Base-by-base conservation (phyloP, 2,888 invertebrate genomes). In the Lamproptera curius region DNA sequence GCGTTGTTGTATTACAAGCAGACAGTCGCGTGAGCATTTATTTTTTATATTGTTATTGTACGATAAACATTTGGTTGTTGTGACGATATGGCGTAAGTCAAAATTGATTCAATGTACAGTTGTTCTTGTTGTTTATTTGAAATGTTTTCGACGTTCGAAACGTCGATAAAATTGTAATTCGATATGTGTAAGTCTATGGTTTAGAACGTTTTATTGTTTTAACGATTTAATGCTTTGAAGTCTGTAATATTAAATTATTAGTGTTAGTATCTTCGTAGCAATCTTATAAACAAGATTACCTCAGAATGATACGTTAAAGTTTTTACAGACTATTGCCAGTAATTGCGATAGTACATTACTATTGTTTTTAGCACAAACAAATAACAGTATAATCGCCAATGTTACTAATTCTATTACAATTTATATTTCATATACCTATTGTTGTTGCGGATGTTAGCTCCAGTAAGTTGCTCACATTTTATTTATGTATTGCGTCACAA, bases 11-110 rank as follows among this genome's bases (percentile, higher is more conserved):
- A 56, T 55, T 52, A 53, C 39, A 49, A 57, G 67, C 70, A 76
- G 82, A 70, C 81, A 81, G 83, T 84, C 83, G 73, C 70, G 73
- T 65, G 65, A 84, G 86, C 86, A 87, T 87, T 87, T 87, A 87
- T 86, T 85, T 20, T 86, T 85, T 81, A 76, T 82, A 81, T 76
- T 77, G 77, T 84, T 82, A 56, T 11, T 31, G 31, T 31, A 31
- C 31, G n/a, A 11, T 9, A 31, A 31, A 31, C 31, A 11, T 31
- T 31, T 31, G 31, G n/a, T 31, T 28, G 10, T 61, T 64, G 62
- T 63, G 61, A 63, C 62, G 60, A 55, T 57, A 46, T 51, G 40
- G 49, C 15, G 15, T 49, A 49, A 45, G 51, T 55, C 51, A 39
- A 54, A 55, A 48, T 41, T 41, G 61, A 61, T 62, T 63, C 55